phyloP scores from a whole-genome alignment of 64 coral and sea anemone genomes.

The Exaiptasia diaphana region DNA sequence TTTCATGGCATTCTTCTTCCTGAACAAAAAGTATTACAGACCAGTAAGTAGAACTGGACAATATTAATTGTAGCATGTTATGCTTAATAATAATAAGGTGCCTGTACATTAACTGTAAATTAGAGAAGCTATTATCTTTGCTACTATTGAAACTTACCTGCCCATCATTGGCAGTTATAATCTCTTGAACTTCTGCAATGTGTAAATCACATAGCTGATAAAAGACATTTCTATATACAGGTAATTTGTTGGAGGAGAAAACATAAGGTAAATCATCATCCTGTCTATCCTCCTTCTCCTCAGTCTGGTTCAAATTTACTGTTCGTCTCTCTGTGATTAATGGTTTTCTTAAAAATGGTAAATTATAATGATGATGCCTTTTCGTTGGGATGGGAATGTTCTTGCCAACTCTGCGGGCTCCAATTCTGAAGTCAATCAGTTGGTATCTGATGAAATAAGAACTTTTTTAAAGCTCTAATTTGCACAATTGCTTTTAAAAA shows the following conservation, averaged over 20 bases:
- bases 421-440: conserved; percentile 51
- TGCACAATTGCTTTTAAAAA: too few species aligned
- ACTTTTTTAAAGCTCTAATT: too few species aligned
- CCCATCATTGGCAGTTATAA: conserved; percentile 75
- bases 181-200: conserved; percentile 64
- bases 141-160: conserved; percentile 41
- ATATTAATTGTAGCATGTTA: background rate
- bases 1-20: conserved; percentile 67
- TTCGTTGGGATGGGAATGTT: conserved; percentile 47
- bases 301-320: background rate
- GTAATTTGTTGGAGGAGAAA: conserved; percentile 83
- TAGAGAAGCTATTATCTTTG: too few species aligned
- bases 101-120: too few species aligned
- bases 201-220: conserved; percentile 87
- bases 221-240: conserved; percentile 67
- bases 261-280: conserved; percentile 71
- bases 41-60: background rate
- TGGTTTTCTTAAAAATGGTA: background rate
- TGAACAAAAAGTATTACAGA: conserved; percentile 22
- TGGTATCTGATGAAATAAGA: conserved; percentile 40
- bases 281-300: background rate
- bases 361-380: background rate
- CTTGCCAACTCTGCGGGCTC: background rate
- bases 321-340: background rate
- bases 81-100: background rate